phyloP scores from a whole-genome alignment of 1,140 invertebrate species.

The Bombus waltoni region DNA sequence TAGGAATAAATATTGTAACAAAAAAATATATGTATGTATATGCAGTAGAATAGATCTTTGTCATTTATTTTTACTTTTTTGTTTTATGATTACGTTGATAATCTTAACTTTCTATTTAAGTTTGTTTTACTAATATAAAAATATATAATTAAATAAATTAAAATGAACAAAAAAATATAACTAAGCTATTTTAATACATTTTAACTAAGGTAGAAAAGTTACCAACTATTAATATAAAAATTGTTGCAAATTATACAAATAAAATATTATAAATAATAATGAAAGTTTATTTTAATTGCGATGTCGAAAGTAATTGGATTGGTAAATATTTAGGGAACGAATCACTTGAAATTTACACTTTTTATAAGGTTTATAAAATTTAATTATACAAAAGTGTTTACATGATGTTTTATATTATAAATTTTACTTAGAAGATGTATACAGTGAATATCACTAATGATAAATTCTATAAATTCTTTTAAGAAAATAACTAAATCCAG shows the following conservation, averaged over 20 bases:
- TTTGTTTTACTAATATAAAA: background rate
- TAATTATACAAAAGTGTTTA: constrained; percentile 30
- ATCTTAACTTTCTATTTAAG: background rate
- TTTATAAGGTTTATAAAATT: constrained; percentile 7
- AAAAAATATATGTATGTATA: background rate
- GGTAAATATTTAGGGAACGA: background rate
- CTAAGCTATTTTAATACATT: background rate
- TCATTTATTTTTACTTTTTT: background rate
- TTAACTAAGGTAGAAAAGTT: background rate
- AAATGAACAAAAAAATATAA: background rate
- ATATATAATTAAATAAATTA: background rate
- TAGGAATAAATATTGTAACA: constrained; percentile 2
- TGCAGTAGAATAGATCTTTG: background rate
- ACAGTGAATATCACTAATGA: constrained; percentile 7
- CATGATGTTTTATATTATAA: constrained; percentile 3
- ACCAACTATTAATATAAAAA: background rate
- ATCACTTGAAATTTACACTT: background rate
- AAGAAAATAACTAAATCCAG: constrained; percentile 30
- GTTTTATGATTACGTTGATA: background rate
- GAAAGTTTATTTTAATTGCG: background rate
- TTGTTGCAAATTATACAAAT: background rate
- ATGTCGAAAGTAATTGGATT: background rate
- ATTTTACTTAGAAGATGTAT: background rate
- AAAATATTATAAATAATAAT: background rate
- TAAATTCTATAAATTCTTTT: constrained; percentile 43